Conservation (phyloP, 2,113 vertebrate species). For the Amphiprion ocellaris region DNA sequence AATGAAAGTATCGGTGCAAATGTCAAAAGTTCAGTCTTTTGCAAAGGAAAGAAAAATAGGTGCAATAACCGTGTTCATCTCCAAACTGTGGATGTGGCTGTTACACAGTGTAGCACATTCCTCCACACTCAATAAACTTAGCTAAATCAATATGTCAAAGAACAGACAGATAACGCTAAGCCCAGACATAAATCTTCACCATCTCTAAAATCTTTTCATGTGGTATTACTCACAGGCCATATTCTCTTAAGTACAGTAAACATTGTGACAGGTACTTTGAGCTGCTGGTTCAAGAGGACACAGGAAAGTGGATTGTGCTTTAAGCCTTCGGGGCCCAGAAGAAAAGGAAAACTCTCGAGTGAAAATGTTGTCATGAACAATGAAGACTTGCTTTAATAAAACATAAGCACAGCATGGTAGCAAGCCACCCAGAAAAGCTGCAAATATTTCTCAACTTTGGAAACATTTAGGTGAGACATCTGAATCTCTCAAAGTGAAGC, state of each 20-base stretch:
- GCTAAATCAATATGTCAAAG: slow-evolving; percentile 80
- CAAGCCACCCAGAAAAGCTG: slow-evolving; percentile 28
- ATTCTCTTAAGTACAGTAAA: slow-evolving; percentile 80
- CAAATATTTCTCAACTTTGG: slow-evolving; percentile 16
- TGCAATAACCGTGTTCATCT: slow-evolving; percentile 18
- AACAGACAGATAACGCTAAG: slow-evolving; percentile 78
- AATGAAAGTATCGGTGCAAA: neutral
- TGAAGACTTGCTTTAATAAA: slow-evolving; percentile 65
- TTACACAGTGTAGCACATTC: slow-evolving; percentile 69
- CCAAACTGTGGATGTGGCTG: slow-evolving; percentile 50
- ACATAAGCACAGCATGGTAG: slow-evolving; percentile 28
- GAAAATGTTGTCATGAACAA: slow-evolving; percentile 58
- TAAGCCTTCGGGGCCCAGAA: slow-evolving; percentile 20
- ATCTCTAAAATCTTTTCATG: slow-evolving; percentile 77
- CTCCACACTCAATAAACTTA: slow-evolving; percentile 83
- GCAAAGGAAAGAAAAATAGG: slow-evolving; percentile 17
- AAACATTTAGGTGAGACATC: neutral
- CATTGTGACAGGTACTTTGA: slow-evolving; percentile 78
- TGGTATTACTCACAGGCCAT: slow-evolving; percentile 74
- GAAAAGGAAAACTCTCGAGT: slow-evolving; percentile 56
- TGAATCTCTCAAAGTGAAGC: neutral
- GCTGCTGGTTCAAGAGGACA: slow-evolving; percentile 77
- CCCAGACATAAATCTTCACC: slow-evolving; percentile 77
- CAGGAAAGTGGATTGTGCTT: slow-evolving; percentile 65
- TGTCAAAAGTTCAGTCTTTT: neutral